Evolutionary conservation across 1,140 invertebrate species (phyloP).

Genomic region (Belonocnema kinseyi): DNA sequence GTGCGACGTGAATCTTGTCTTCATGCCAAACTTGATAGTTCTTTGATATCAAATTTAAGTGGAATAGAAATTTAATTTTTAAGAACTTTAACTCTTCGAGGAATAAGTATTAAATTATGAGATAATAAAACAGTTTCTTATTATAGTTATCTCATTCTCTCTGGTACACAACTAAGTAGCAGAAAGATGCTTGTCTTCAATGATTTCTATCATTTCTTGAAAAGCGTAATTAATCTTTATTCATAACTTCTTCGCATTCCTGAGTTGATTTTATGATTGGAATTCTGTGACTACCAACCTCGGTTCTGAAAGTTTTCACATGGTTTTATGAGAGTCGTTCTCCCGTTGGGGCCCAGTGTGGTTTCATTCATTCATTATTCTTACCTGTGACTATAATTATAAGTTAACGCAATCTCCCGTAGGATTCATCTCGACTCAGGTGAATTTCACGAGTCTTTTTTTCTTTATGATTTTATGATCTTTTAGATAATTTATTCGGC

Average conservation of each 20-base stretch:
- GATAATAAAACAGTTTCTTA: neutral
- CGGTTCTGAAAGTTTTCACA: neutral
- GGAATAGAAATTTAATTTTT: conserved; percentile 21
- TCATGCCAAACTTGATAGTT: conserved; percentile 3
- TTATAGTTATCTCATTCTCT: too few relatives aligned
- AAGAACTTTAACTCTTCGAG: conserved; percentile 18
- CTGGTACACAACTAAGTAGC: neutral
- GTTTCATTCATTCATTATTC: conserved; percentile 2
- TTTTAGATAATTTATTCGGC: conserved; percentile 5
- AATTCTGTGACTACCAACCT: neutral
- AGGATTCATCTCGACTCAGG: neutral
- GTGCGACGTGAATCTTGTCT: conserved; percentile 22
- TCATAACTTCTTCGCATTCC: neutral
- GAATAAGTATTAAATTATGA: conserved; percentile 21
- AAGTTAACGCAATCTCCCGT: conserved; percentile 22
- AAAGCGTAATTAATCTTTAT: too few relatives aligned
- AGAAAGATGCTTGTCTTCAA: neutral
- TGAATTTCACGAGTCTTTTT: conserved; percentile 10
- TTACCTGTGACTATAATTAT: conserved; percentile 26
- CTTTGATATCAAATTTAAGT: conserved; percentile 28
- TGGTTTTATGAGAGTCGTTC: neutral
- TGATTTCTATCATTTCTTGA: too few relatives aligned
- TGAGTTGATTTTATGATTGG: neutral
- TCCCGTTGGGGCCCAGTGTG: neutral
- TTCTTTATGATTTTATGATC: conserved; percentile 13